Evolutionary conservation across 2,113 vertebrate genomes (phyloP).

Genomic region (Macheiramphus alcinus): DNA sequence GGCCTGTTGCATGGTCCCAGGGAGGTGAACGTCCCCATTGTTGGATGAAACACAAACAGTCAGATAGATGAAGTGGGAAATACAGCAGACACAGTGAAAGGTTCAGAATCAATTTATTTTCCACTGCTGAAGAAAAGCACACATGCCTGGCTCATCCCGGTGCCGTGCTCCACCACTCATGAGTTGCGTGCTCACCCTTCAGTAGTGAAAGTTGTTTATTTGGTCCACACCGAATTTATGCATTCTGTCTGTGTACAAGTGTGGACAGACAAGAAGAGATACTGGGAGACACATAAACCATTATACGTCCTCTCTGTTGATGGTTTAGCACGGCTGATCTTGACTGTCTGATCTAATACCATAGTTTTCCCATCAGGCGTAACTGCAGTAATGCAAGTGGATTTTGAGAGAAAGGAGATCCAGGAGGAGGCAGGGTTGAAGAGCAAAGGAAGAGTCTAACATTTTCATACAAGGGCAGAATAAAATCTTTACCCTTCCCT

Average conservation of each 20-base stretch:
- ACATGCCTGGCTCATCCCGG: neutral
- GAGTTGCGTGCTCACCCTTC: neutral
- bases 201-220: neutral
- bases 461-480: neutral
- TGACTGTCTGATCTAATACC: neutral
- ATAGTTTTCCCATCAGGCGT: neutral
- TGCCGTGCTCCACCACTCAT: neutral
- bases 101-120: neutral
- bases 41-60: neutral
- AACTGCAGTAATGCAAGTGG: neutral
- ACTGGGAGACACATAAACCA: neutral
- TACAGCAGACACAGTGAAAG: neutral
- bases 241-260: neutral
- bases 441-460: neutral
- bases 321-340: neutral
- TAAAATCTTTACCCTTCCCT: neutral
- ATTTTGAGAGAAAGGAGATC: neutral
- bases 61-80: neutral
- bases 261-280: neutral
- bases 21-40: rapidly evolving
- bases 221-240: neutral
- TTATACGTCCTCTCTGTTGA: neutral
- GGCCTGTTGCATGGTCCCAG: neutral
- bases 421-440: neutral
- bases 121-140: neutral